Conservation (phyloP, 2,797 vertebrate genomes). For the Tinamus major region DNA sequence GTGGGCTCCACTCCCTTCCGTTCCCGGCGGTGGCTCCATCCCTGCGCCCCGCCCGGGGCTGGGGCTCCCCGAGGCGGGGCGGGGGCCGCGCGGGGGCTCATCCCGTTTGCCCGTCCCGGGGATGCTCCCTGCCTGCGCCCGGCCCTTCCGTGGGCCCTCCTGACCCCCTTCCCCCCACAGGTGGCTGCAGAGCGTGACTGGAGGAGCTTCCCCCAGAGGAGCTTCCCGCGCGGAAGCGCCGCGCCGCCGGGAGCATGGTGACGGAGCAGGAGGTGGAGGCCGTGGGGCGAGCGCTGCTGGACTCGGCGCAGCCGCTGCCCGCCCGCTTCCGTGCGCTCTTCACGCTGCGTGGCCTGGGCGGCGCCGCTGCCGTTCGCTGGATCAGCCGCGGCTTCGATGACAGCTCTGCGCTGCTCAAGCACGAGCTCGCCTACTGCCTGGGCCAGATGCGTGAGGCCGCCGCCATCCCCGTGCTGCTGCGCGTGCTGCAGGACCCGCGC, state of each 20-base stretch:
- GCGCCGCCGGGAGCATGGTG: constrained; percentile 74
- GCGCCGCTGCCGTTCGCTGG: constrained; percentile 85
- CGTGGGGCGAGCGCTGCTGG: constrained; percentile 84
- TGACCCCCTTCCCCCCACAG: not conserved
- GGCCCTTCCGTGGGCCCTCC: not conserved
- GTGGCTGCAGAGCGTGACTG: not conserved
- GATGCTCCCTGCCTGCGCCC: not conserved
- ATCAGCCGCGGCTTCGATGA: constrained; percentile 90
- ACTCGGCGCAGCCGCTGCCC: constrained; percentile 80
- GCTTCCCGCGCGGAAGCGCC: too few relatives aligned
- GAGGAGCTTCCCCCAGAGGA: too few relatives aligned
- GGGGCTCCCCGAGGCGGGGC: too few relatives aligned
- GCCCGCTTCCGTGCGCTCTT: constrained; percentile 93
- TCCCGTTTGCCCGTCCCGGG: not conserved
- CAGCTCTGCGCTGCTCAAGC: constrained; percentile 91
- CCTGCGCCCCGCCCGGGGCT: too few relatives aligned
- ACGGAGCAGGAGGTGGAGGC: constrained; percentile 78
- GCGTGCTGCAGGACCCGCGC: constrained; percentile 82
- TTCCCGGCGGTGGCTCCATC: not conserved
- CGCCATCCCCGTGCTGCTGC: constrained; percentile 84
- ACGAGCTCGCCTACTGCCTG: constrained; percentile 94
- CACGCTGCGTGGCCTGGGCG: constrained; percentile 91
- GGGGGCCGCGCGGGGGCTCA: too few relatives aligned
- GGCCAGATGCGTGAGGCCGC: constrained; percentile 92
- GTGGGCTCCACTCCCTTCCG: too few relatives aligned